Conservation (phyloP, 2,113 vertebrate genomes). For the Microtus richardsoni region DNA sequence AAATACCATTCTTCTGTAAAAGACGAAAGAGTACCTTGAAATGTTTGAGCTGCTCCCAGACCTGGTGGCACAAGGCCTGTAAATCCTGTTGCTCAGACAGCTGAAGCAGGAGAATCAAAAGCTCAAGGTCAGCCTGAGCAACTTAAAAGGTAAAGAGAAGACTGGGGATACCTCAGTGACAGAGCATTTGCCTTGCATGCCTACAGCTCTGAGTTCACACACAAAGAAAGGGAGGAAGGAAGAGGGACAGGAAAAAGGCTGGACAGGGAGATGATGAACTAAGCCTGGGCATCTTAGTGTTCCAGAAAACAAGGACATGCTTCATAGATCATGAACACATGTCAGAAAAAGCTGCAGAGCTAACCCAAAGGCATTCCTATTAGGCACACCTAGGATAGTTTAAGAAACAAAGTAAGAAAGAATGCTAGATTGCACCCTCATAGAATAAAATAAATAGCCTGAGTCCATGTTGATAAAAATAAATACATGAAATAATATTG, state of each 20-base stretch:
- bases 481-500: background rate
- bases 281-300: background rate
- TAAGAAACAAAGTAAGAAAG: constrained; percentile 43
- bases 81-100: background rate
- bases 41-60: background rate
- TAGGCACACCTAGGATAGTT: background rate
- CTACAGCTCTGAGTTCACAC: background rate
- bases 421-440: background rate
- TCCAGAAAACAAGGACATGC: background rate
- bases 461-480: constrained; percentile 3
- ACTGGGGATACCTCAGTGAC: no score
- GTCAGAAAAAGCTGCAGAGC: background rate
- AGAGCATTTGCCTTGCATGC: background rate
- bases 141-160: background rate
- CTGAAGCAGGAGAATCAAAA: background rate
- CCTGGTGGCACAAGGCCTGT: background rate
- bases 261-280: background rate
- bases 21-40: background rate
- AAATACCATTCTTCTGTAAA: background rate
- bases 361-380: background rate
- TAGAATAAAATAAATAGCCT: constrained; percentile 27
- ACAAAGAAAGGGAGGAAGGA: background rate
- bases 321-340: background rate
- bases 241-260: no score
- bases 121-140: background rate